Evolutionary conservation across 2,888 invertebrate species (phyloP).

Genomic region (Eristalis pertinax): DNA sequence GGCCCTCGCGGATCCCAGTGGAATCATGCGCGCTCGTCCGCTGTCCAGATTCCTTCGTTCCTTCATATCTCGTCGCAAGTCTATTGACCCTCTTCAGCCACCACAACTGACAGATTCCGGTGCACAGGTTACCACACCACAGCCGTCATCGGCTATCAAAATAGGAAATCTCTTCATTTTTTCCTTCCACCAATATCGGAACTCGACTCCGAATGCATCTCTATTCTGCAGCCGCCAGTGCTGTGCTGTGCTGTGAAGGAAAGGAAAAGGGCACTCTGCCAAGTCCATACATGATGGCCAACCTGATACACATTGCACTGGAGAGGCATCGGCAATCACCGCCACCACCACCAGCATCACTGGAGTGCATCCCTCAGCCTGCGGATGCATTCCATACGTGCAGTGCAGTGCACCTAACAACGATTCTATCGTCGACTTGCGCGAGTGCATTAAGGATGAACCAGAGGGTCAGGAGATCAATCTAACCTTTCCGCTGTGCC

Average conservation of each 20-base stretch:
- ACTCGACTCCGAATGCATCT: slow-evolving; percentile 62
- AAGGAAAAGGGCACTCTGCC: slow-evolving; percentile 54
- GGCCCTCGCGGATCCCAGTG: slow-evolving; percentile 6
- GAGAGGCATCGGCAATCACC: slow-evolving; percentile 8
- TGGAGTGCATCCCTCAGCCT: slow-evolving; percentile 50
- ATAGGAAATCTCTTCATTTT: slow-evolving; percentile 71
- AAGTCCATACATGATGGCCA: slow-evolving; percentile 45
- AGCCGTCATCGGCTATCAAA: slow-evolving; percentile 60
- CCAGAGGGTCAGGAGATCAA: slow-evolving; percentile 69
- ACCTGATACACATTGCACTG: slow-evolving; percentile 59
- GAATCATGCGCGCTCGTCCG: not conserved
- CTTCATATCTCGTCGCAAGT: slow-evolving; percentile 47
- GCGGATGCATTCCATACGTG: slow-evolving; percentile 66
- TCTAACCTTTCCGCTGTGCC: slow-evolving; percentile 62
- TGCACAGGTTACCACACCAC: slow-evolving; percentile 49
- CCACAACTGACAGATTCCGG: slow-evolving; percentile 53
- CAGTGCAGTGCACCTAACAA: slow-evolving; percentile 62
- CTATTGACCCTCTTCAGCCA: slow-evolving; percentile 42
- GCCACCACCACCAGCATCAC: not conserved
- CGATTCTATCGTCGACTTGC: slow-evolving; percentile 67
- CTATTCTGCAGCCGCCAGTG: slow-evolving; percentile 45
- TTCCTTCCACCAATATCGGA: slow-evolving; percentile 58
- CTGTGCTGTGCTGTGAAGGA: not conserved
- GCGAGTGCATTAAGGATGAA: slow-evolving; percentile 71
- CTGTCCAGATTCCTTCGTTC: slow-evolving; percentile 38